Evolutionary conservation across 2,888 invertebrate genomes (phyloP).

Genomic region (Argyresthia goedartella): DNA sequence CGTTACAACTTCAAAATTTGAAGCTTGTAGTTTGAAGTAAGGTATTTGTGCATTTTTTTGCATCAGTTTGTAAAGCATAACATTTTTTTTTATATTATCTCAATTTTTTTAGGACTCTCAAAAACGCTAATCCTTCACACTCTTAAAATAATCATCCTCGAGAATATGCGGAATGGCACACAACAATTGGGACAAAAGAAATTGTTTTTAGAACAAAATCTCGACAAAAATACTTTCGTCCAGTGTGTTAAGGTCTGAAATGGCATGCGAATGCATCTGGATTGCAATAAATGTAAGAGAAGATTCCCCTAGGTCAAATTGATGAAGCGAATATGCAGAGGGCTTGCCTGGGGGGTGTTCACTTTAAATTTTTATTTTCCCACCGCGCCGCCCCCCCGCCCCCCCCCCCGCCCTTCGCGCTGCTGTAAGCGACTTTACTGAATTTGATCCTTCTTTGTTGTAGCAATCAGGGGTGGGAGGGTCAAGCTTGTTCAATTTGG

Average conservation of each 20-base stretch:
- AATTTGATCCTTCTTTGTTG: constrained; percentile 34
- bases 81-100: too few relatives aligned
- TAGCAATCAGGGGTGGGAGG: constrained; percentile 11
- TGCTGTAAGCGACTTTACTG: constrained; percentile 21
- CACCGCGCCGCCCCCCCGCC: constrained; percentile 30
- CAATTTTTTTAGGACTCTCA: too few relatives aligned
- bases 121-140: too few relatives aligned
- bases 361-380: constrained; percentile 36
- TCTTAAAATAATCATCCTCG: too few relatives aligned
- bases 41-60: too few relatives aligned
- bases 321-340: constrained; percentile 14
- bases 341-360: constrained; percentile 40
- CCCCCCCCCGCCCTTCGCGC: constrained; percentile 29
- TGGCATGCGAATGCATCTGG: too few relatives aligned
- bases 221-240: background rate
- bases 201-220: background rate
- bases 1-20: too few relatives aligned
- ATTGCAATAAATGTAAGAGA: constrained; percentile 2
- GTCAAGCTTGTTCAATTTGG: background rate
- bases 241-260: background rate
- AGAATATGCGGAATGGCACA: too few relatives aligned
- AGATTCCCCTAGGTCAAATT: background rate
- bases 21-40: too few relatives aligned
- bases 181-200: background rate
- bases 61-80: too few relatives aligned